phyloP scores from a whole-genome alignment of 2,888 invertebrate genomes.

The Clunio marinus region DNA sequence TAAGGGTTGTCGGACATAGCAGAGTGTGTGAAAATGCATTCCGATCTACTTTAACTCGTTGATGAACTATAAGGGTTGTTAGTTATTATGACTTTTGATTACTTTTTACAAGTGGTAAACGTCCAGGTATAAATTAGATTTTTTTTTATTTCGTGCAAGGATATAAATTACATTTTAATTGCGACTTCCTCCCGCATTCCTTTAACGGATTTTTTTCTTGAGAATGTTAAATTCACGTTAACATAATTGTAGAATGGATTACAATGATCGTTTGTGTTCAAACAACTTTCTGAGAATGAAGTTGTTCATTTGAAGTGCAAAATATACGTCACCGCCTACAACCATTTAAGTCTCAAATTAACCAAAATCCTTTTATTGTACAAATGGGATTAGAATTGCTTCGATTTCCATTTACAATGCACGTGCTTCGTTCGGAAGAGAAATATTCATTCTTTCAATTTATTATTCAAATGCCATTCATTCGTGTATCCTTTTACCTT shows the following conservation, averaged over 20 bases:
- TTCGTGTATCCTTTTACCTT: conserved; percentile 20
- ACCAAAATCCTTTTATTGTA: conserved; percentile 28
- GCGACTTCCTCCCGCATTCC: conserved; percentile 31
- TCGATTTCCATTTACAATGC: conserved; percentile 17
- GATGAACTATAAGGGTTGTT: conserved; percentile 3
- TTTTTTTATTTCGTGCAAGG: neutral
- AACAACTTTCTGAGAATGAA: neutral
- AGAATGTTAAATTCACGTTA: neutral
- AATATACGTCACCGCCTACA: conserved; percentile 28
- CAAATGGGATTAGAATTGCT: conserved; percentile 31
- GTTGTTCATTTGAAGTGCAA: conserved; percentile 35
- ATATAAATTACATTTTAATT: conserved; percentile 34
- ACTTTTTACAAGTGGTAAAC: conserved; percentile 32
- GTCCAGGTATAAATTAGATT: conserved; percentile 14
- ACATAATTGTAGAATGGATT: neutral
- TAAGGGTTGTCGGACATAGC: conserved; percentile 21
- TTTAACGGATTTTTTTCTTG: neutral
- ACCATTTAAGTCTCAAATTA: conserved; percentile 9
- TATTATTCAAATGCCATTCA: conserved; percentile 27
- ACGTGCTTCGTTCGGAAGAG: conserved; percentile 14
- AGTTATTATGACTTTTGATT: conserved; percentile 32
- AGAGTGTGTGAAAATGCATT: conserved; percentile 36
- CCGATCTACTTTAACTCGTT: neutral
- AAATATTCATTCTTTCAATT: neutral
- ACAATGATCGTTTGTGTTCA: neutral